These are phyloP conservation scores for Sebastes trivittatus DNA, from an alignment of 2,797 vertebrate genomes.

Conservation along the genomic window DNA sequence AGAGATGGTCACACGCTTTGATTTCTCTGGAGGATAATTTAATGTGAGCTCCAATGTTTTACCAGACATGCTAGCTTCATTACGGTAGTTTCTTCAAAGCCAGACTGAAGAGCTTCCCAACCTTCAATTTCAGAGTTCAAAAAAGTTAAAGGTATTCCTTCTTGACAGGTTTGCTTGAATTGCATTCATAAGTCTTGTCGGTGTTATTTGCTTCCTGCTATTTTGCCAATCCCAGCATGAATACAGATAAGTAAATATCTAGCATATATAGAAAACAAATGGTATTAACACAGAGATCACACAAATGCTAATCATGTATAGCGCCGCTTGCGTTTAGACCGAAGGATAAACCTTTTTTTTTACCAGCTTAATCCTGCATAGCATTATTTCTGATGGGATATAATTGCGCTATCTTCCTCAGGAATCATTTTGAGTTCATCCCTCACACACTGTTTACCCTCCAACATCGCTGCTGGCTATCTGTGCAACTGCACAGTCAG, in stretches of 20 bases:
- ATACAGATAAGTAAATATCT: conserved; percentile 51
- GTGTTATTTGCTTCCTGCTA: conserved; percentile 29
- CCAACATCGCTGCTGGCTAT: conserved; percentile 57
- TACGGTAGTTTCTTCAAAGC: background rate
- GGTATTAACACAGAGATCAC: conserved; percentile 47
- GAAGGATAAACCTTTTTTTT: conserved; percentile 40
- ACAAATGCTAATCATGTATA: conserved; percentile 51
- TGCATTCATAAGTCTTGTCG: conserved; percentile 11
- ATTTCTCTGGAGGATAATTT: conserved; percentile 6
- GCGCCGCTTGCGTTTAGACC: conserved; percentile 21
- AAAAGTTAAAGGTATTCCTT: background rate
- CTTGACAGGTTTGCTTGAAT: conserved; percentile 35
- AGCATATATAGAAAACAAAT: conserved; percentile 25
- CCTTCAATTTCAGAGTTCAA: background rate
- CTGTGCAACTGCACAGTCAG: conserved; percentile 50
- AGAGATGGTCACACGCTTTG: background rate
- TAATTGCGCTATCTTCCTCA: conserved; percentile 48
- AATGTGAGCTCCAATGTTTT: background rate
- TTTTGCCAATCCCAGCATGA: conserved; percentile 29
- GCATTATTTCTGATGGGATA: conserved; percentile 29
- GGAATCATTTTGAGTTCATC: conserved; percentile 55
- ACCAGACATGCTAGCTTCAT: background rate
- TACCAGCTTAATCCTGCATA: conserved; percentile 42
- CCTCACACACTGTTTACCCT: conserved; percentile 49
- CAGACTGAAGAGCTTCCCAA: background rate